Evolutionary conservation across 2,113 vertebrate genomes (phyloP), one percentile per base, ranked within the genome.

Genomic region (Aphelocoma coerulescens): DNA sequence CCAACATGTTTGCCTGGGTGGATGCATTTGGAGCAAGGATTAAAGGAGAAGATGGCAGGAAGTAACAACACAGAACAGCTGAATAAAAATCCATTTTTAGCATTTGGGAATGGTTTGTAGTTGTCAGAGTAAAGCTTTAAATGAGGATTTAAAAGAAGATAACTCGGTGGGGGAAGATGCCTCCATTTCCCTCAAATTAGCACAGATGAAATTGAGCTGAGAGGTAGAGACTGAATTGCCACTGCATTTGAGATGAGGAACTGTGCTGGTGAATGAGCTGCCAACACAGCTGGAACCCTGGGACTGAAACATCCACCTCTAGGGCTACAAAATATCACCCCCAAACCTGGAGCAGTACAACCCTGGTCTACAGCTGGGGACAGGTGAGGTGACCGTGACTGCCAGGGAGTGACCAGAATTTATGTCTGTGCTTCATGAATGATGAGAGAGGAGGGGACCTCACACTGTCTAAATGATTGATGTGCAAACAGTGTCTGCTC

Each of bases 391-490:
- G 71, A 33, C 48, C 23, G 2, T 11, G 22, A 23, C 9, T 68
- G 41, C 32, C 32, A 44, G 26, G 11, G 32, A 69, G 4, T 3
- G 16, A 58, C 12, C 54, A 48, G 14, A 69, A 41, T 12, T 84
- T 24, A 13, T 32, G 4, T 57, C 24, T 39, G 37, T 67, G 43
- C 37, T 63, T 46, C 32, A 51, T 57, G 43, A 67, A 7, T 4
- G 0, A 18, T 19, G 27, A 68, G 62, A 57, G 80, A 13, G 51
- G 85, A 72, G 44, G 82, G 18, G 16, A 14, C 19, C 21, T 89
- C 8, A 6, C 16, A 3, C 8, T 57, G 19, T 4, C 18, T 28
- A 17, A 59, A 39, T 15, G 13, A 57, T 1, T 4, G 0, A 46
- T 15, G 39, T 75, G 28, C 39, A 71, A 21, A 12, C 13, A 43